Base-by-base conservation (phyloP, 2,888 invertebrate species). In the Zaprionus lineosus region DNA sequence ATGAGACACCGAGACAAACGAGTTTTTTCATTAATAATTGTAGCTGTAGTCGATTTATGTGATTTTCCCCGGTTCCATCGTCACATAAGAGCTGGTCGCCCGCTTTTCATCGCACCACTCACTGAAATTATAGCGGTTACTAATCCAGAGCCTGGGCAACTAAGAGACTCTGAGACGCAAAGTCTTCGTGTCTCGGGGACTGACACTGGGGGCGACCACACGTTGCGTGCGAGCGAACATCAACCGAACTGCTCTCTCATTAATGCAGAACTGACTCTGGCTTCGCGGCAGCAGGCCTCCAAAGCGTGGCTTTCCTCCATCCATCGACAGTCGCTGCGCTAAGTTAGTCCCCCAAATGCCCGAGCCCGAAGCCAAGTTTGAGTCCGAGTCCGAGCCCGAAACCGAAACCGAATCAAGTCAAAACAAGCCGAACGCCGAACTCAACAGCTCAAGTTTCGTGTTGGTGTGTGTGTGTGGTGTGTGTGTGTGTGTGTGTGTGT, bases 261-360 rank as follows among this genome's bases (percentile, higher is more conserved):
- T 89, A 87, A 89, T 88, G 87, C 81, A 84, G 86, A 89, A 89
- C 88, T 88, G 84, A 89, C 84, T 66, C 71, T 57, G 63, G 48
- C 61, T 64, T 61, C 65, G 64, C 71, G 76, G 39, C 58, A 51
- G 47, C 39, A 51, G 41, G 81, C 57, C 71, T 67, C 76, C 40
- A 70, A 83, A 78, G 75, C 78, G 60, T 67, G 81, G 86, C 78
- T 78, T 78, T 78, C n/a, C n/a, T n/a, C n/a, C n/a, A n/a, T n/a
- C 86, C 64, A 86, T 63, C 39, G 40, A 86, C 81, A 81, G 74
- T 81, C 53, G 47, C 64, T 63, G 65, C 74, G 55, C 56, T 53
- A 73, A 81, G 84, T 81, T 16, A 58, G 63, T 77, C 63, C 41
- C 37, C 59, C n/a, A n/a, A 52, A 55, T 21, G 24, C 8, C 56